Conservation (phyloP, 2,888 invertebrate genomes). For the Rhorus exstirpatorius region DNA sequence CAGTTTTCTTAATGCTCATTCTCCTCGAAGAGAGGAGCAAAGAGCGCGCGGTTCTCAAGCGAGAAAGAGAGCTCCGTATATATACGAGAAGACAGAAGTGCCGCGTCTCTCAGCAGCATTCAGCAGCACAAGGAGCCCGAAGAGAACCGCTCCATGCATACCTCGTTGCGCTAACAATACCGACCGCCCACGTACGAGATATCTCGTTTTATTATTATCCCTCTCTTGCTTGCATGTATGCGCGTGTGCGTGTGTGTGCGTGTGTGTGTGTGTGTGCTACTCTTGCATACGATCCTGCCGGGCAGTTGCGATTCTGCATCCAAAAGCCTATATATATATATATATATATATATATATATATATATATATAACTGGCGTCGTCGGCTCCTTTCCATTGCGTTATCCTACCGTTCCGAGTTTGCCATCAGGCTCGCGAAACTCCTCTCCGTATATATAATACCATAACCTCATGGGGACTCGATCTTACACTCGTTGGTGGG, state of each 20-base stretch:
- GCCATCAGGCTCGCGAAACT: slow-evolving; percentile 43
- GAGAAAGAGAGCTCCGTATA: slow-evolving; percentile 65
- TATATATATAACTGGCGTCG: slow-evolving; percentile 22
- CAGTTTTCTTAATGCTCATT: slow-evolving; percentile 66
- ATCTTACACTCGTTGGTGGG: slow-evolving; percentile 12
- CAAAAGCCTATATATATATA: slow-evolving; percentile 19
- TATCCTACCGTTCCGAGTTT: slow-evolving; percentile 52
- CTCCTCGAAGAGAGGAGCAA: slow-evolving; percentile 81
- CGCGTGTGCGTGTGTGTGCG: slow-evolving; percentile 58
- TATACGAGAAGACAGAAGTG: slow-evolving; percentile 81
- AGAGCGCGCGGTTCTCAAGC: slow-evolving; percentile 65
- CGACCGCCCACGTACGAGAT: slow-evolving; percentile 85
- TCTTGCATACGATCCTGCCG: slow-evolving; percentile 61
- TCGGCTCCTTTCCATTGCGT: slow-evolving; percentile 60
- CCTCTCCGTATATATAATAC: slow-evolving; percentile 29
- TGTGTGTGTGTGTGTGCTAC: slow-evolving; percentile 62
- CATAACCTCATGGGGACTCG: slow-evolving; percentile 11
- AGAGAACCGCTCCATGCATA: slow-evolving; percentile 75
- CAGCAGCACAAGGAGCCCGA: slow-evolving; percentile 52
- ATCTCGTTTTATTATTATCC: slow-evolving; percentile 85
- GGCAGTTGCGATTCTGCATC: slow-evolving; percentile 63
- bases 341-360: too few species aligned
- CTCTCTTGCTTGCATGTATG: slow-evolving; percentile 66
- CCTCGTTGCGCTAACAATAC: slow-evolving; percentile 85
- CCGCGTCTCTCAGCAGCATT: slow-evolving; percentile 72